Percentiles rank a stretch among this genome's conserved stretches.
phyloP scores from a whole-genome alignment of 2,888 invertebrate genomes.

The Cerastoderma edule region DNA sequence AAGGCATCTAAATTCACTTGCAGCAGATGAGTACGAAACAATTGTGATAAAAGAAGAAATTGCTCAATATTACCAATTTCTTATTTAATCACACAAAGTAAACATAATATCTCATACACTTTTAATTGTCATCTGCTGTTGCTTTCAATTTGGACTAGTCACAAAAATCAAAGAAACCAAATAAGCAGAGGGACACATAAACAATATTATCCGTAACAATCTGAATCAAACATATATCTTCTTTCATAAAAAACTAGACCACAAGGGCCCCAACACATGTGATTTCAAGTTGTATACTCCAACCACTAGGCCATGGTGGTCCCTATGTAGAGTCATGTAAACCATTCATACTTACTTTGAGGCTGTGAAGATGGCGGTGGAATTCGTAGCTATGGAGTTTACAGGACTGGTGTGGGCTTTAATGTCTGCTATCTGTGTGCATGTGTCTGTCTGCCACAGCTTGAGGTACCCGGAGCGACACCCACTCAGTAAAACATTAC shows the following conservation, averaged over 20 bases:
- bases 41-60: background rate
- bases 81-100: background rate
- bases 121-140: background rate
- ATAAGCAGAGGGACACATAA: no score
- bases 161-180: no score
- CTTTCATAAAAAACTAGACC: background rate
- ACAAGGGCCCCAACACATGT: background rate
- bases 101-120: background rate
- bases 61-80: background rate
- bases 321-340: background rate
- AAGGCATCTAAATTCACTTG: background rate
- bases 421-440: conserved; percentile 88
- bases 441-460: conserved; percentile 90
- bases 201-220: no score
- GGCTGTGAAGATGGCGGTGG: conserved; percentile 90
- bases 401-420: conserved; percentile 89
- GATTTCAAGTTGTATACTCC: background rate
- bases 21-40: background rate
- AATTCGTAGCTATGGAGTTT: conserved; percentile 88
- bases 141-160: conserved; percentile 3
- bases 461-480: conserved; percentile 91
- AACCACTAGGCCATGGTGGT: background rate
- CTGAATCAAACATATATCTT: background rate
- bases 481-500: conserved; percentile 88
- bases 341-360: conserved; percentile 89